These are phyloP conservation scores for Urocyon cinereoargenteus DNA, from an alignment of 2,797 vertebrate species.

Conservation along the genomic window DNA sequence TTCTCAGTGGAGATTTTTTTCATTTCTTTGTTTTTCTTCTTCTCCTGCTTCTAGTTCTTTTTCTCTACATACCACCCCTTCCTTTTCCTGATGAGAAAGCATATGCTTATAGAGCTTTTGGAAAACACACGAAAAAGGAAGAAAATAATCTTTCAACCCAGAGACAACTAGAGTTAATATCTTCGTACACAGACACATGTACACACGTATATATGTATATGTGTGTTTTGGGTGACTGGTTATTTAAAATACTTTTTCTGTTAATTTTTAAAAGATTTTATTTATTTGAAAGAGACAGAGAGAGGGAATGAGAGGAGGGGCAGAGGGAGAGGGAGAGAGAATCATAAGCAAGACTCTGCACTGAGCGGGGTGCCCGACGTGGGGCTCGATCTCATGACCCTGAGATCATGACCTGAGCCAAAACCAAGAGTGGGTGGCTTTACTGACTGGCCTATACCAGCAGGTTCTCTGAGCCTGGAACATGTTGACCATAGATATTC, in stretches of 20 bases:
- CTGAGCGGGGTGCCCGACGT: background rate
- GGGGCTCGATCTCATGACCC: too few species aligned
- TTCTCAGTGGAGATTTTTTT: background rate
- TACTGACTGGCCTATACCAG: too few species aligned
- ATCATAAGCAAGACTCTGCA: background rate
- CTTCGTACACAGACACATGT: too few species aligned
- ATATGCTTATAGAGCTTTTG: background rate
- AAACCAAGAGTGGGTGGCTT: background rate
- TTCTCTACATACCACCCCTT: rapidly evolving
- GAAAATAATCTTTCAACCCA: background rate
- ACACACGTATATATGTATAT: background rate
- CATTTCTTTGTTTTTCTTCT: background rate
- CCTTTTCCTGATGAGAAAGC: background rate
- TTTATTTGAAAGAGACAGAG: background rate
- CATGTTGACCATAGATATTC: background rate
- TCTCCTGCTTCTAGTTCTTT: background rate
- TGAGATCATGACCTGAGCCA: background rate
- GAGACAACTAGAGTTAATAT: background rate
- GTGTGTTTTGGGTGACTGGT: background rate
- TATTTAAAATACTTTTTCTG: background rate
- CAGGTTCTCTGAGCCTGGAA: background rate
- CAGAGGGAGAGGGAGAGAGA: background rate
- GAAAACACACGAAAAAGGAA: background rate
- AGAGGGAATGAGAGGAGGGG: background rate
- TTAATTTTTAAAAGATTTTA: background rate